Conservation (phyloP, 2,888 invertebrate species). For the Drosophila paranaensis region DNA sequence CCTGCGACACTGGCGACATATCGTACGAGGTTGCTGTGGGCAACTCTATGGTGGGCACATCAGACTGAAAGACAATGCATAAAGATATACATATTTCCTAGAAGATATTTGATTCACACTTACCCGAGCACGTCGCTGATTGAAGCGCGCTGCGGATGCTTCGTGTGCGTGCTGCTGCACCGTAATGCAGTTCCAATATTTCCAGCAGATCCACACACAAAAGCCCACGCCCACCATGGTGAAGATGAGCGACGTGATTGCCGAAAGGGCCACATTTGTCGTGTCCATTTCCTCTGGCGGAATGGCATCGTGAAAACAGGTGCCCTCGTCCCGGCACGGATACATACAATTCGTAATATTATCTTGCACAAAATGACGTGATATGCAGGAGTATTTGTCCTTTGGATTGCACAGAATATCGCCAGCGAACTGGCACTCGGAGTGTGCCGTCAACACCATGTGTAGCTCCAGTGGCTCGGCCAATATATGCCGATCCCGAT, state of each 20-base stretch:
- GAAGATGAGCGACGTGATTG: conserved; percentile 83
- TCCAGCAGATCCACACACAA: conserved; percentile 84
- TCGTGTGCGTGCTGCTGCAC: conserved; percentile 83
- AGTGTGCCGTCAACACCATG: conserved; percentile 82
- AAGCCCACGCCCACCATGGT: conserved; percentile 84
- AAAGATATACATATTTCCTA: neutral
- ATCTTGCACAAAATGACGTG: conserved; percentile 82
- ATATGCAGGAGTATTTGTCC: conserved; percentile 82
- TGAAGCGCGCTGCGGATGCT: conserved; percentile 79
- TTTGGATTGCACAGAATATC: conserved; percentile 81
- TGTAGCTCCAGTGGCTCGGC: conserved; percentile 80
- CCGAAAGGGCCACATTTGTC: conserved; percentile 83
- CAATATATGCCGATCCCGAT: conserved; percentile 69
- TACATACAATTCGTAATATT: conserved; percentile 83
- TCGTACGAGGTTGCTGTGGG: conserved; percentile 68
- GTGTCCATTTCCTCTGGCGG: conserved; percentile 76
- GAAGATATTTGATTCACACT: conserved; percentile 4
- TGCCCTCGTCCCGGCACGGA: conserved; percentile 83
- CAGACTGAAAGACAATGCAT: conserved; percentile 50
- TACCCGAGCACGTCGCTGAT: conserved; percentile 68
- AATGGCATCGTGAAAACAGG: conserved; percentile 80
- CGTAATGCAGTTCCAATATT: conserved; percentile 84
- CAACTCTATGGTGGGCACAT: conserved; percentile 79
- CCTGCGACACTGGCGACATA: conserved; percentile 54
- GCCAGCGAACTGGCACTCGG: conserved; percentile 77